phyloP scores from a whole-genome alignment of 2,797 vertebrate genomes.

The Ispidina lecontei region DNA sequence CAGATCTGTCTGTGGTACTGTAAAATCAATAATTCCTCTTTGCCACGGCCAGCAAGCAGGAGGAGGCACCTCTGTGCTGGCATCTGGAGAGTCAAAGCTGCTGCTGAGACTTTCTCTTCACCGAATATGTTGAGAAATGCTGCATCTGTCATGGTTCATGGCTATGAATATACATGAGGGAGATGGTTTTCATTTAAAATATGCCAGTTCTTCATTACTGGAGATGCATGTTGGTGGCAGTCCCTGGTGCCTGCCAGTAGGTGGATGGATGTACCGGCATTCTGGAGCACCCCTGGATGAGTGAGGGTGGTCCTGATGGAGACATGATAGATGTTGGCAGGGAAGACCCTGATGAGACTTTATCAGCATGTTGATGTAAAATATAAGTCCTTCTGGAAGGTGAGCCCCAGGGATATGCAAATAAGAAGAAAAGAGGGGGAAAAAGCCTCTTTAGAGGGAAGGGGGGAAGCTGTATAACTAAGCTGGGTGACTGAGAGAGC shows the following conservation, averaged over 20 bases:
- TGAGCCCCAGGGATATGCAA: neutral
- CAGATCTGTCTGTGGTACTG: neutral
- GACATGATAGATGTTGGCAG: accelerated
- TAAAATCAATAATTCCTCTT: slow-evolving; percentile 27
- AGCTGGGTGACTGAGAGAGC: neutral
- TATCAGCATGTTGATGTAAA: neutral
- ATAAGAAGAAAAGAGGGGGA: neutral
- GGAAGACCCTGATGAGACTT: neutral
- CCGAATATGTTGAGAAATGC: neutral
- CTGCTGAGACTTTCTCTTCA: neutral
- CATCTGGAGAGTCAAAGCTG: slow-evolving; percentile 2
- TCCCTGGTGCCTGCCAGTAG: neutral
- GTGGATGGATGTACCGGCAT: too few species aligned
- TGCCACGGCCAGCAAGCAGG: accelerated
- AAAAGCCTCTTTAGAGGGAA: neutral
- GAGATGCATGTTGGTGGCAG: neutral
- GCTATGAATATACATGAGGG: neutral
- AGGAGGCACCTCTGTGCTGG: neutral
- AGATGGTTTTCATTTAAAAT: neutral
- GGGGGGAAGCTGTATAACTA: neutral
- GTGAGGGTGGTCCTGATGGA: neutral
- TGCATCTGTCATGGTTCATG: neutral
- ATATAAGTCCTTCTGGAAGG: neutral
- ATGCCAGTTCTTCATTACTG: accelerated
- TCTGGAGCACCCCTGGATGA: neutral